Conservation (phyloP, 2,113 vertebrate genomes). For the Syrrhaptes paradoxus region DNA sequence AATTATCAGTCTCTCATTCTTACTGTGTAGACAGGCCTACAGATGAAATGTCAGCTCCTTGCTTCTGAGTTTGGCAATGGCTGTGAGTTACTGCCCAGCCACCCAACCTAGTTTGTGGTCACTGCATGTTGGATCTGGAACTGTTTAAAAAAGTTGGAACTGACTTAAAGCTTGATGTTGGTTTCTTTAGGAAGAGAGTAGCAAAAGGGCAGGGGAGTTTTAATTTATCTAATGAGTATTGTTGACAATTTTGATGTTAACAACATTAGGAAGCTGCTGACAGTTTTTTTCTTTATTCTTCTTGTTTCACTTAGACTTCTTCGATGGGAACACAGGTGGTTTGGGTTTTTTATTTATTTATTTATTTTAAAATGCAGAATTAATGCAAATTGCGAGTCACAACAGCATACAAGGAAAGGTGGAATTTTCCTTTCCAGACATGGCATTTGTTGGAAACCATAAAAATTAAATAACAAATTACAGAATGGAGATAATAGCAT, state of each 20-base stretch:
- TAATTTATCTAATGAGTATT: conserved; percentile 47
- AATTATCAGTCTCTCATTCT: conserved; percentile 11
- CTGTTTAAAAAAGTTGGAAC: conserved; percentile 13
- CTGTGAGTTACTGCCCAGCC: conserved; percentile 10
- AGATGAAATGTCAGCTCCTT: conserved; percentile 31
- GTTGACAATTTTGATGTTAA: conserved; percentile 55
- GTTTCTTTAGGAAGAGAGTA: conserved; percentile 2
- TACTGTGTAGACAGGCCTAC: background rate
- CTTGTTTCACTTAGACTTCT: conserved; percentile 33
- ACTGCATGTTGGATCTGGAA: conserved; percentile 38
- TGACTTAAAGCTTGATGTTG: background rate
- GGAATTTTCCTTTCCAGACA: conserved; percentile 6
- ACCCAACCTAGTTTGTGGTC: conserved; percentile 31
- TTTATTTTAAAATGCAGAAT: conserved; percentile 8
- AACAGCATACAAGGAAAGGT: background rate
- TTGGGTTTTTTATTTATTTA: no score
- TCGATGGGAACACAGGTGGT: background rate
- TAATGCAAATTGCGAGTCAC: background rate
- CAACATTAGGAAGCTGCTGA: conserved; percentile 36
- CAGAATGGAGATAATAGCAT: conserved; percentile 36
- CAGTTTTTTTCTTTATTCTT: conserved; percentile 50
- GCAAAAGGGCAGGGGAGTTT: conserved; percentile 42
- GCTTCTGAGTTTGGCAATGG: background rate
- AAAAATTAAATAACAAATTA: conserved; percentile 54
- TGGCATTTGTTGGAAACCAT: conserved; percentile 37